Evolutionary conservation across 2,113 vertebrate genomes (phyloP).

Genomic region (Climacteris rufus): DNA sequence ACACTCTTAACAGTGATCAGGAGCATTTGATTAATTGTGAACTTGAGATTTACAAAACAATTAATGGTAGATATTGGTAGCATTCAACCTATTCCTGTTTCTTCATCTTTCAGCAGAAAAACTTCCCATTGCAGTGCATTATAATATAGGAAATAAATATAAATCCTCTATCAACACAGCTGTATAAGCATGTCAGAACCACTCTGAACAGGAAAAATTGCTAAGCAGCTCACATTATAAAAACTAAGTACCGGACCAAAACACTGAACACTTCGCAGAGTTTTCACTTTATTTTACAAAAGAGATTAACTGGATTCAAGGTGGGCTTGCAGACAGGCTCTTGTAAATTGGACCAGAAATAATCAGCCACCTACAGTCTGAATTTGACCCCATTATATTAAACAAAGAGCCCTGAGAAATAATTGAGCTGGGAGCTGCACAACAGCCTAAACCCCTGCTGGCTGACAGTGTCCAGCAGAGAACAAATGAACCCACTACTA

Average conservation of each 20-base stretch:
- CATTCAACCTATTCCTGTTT: background rate
- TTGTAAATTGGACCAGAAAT: slow-evolving; percentile 59
- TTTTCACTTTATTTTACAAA: slow-evolving; percentile 26
- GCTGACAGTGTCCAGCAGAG: slow-evolving; percentile 57
- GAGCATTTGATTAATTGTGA: background rate
- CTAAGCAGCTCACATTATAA: background rate
- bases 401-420: slow-evolving; percentile 64
- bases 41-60: background rate
- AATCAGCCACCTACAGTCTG: slow-evolving; percentile 48
- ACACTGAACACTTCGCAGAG: background rate
- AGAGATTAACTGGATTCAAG: slow-evolving; percentile 42
- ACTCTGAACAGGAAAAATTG: background rate
- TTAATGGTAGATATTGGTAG: background rate
- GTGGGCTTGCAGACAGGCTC: slow-evolving; percentile 23
- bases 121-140: background rate
- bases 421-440: slow-evolving; percentile 59
- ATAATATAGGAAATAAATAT: background rate
- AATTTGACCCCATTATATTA: slow-evolving; percentile 66
- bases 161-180: background rate
- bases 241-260: background rate
- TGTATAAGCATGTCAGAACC: background rate
- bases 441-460: slow-evolving; percentile 60
- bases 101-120: background rate
- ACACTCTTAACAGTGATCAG: background rate
- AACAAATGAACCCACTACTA: slow-evolving; percentile 64